Conservation (phyloP, 2,888 invertebrate species). For the Aplocera efformata region DNA sequence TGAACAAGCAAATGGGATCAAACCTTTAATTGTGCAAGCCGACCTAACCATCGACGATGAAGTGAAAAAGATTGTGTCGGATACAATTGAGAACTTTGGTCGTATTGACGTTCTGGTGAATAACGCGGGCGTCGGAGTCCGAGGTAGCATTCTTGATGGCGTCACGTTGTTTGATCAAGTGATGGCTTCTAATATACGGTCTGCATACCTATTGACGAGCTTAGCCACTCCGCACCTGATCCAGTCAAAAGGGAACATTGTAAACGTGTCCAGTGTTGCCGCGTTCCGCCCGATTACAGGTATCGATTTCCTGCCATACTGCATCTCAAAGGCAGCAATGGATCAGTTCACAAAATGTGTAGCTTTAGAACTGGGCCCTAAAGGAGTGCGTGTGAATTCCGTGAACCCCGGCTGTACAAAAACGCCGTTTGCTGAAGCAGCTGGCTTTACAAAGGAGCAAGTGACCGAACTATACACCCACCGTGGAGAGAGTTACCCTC, state of each 20-base stretch:
- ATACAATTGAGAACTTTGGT: conserved; percentile 84
- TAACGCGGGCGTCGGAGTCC: conserved; percentile 90
- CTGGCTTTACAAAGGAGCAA: conserved; percentile 84
- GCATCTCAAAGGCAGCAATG: conserved; percentile 94
- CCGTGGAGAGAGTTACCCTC: conserved; percentile 89
- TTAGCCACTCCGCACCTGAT: conserved; percentile 90
- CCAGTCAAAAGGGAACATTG: conserved; percentile 89
- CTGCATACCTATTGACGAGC: conserved; percentile 88
- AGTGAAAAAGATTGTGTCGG: conserved; percentile 81
- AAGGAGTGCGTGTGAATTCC: conserved; percentile 91
- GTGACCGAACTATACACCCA: conserved; percentile 85
- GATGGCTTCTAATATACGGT: conserved; percentile 91
- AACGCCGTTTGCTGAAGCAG: conserved; percentile 82
- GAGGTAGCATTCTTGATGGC: conserved; percentile 89
- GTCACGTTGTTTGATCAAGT: conserved; percentile 90
- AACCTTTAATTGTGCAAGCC: conserved; percentile 81
- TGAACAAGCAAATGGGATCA: conserved; percentile 53
- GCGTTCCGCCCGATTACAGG: conserved; percentile 81
- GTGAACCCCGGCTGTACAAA: conserved; percentile 96
- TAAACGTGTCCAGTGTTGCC: conserved; percentile 96
- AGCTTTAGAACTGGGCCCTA: conserved; percentile 89
- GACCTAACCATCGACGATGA: conserved; percentile 85
- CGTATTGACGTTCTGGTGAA: conserved; percentile 90
- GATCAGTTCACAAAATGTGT: conserved; percentile 96
- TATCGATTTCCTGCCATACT: conserved; percentile 91